Conservation (phyloP, 2,797 vertebrate species). For the Sebastes taczanowskii region DNA sequence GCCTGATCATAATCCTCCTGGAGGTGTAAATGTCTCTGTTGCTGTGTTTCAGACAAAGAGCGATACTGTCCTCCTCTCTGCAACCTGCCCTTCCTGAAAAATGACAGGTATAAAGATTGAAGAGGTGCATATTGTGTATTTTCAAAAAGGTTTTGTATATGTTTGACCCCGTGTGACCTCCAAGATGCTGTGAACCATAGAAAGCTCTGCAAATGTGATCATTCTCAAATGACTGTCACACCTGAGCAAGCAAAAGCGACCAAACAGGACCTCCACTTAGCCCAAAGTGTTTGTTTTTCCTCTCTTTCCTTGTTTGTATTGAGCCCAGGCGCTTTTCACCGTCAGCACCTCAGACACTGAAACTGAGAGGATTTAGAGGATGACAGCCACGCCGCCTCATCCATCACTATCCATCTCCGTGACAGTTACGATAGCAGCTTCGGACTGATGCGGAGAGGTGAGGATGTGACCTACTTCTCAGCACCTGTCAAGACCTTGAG, state of each 20-base stretch:
- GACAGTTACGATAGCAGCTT: slow-evolving; percentile 23
- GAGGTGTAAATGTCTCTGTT: slow-evolving; percentile 70
- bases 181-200: background rate
- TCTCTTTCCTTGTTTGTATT: slow-evolving; percentile 66
- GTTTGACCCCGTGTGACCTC: slow-evolving; percentile 26
- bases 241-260: slow-evolving; percentile 60
- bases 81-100: slow-evolving; percentile 25
- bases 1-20: slow-evolving; percentile 36
- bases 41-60: slow-evolving; percentile 39
- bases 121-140: slow-evolving; percentile 20
- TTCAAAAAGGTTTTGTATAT: slow-evolving; percentile 27
- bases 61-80: slow-evolving; percentile 15
- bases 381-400: slow-evolving; percentile 58
- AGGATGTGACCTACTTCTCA: slow-evolving; percentile 60
- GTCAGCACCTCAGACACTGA: slow-evolving; percentile 40
- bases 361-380: slow-evolving; percentile 46
- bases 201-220: slow-evolving; percentile 39
- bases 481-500: slow-evolving; percentile 62
- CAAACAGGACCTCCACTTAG: slow-evolving; percentile 59
- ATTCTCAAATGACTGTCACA: slow-evolving; percentile 57
- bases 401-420: slow-evolving; percentile 62
- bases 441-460: slow-evolving; percentile 21
- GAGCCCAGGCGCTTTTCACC: slow-evolving; percentile 31
- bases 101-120: slow-evolving; percentile 36
- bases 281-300: slow-evolving; percentile 71